These are phyloP conservation scores for Yponomeuta evonymella DNA, from an alignment of 2,888 invertebrate species.

Conservation along the genomic window DNA sequence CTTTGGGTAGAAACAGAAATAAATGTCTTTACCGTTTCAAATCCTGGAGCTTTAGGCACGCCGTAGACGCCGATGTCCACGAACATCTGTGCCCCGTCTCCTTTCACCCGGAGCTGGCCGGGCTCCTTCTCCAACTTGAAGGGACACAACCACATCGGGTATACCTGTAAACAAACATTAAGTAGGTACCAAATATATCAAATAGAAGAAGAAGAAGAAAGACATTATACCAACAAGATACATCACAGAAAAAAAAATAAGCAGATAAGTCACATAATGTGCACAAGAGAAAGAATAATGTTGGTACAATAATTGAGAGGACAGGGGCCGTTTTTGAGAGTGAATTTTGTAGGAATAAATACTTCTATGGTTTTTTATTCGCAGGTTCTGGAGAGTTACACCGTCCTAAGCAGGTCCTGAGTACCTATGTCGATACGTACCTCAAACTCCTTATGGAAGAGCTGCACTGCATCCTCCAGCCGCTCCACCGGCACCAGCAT, in stretches of 20 bases:
- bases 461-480: conserved; percentile 76
- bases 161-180: conserved; percentile 72
- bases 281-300: too few species aligned
- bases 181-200: background rate
- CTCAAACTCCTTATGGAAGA: conserved; percentile 81
- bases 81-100: conserved; percentile 76
- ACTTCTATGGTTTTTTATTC: too few species aligned
- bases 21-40: conserved; percentile 64
- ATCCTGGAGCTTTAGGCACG: conserved; percentile 79
- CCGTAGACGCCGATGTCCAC: conserved; percentile 91
- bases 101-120: conserved; percentile 80
- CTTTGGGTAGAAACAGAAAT: too few species aligned
- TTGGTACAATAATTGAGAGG: too few species aligned
- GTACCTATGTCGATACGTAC: conserved; percentile 66
- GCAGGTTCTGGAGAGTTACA: background rate
- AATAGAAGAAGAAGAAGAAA: too few species aligned
- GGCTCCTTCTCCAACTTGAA: conserved; percentile 81
- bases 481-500: conserved; percentile 83
- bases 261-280: too few species aligned
- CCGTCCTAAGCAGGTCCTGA: too few species aligned
- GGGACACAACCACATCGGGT: conserved; percentile 90
- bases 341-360: too few species aligned
- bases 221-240: too few species aligned
- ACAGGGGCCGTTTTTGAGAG: too few species aligned
- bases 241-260: too few species aligned